Evolutionary conservation across 2,888 invertebrate genomes (phyloP), one percentile per base, ranked within the genome.

Genomic region (Chrysolina haemoptera): DNA sequence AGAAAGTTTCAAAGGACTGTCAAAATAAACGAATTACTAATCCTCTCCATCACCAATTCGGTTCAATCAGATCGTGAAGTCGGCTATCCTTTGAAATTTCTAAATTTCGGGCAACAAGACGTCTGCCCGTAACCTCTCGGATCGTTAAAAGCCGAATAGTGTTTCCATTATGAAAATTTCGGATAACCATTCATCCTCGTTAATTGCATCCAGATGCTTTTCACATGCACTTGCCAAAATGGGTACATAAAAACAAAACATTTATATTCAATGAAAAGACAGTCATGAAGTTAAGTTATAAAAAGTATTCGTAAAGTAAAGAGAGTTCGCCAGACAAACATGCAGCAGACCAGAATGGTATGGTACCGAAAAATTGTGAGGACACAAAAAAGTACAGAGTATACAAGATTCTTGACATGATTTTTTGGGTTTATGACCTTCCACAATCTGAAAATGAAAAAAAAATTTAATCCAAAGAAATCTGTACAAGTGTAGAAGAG

Each of bases 151-250:
- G 59, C 59, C 10, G 35, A 59, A 59, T 59, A 59, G 27, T 59
- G 59, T 59, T 27, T 59, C 59, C 59, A 59, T 59, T 59, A 59
- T 27, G 35, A 27, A 59, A 14, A 59, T 59, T 59, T 59, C 35
- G 59, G 8, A 35, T 59, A 8, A 59, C n/a, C 59, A 59, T 59
- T 59, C 59, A 35, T 59, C n/a, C 27, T 59, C 59, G 59, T 59
- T 27, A 35, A 59, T 59, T 16, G 59, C 0, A 59, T 59, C 27
- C 59, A 59, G 59, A 35, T 27, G 59, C 59, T 59, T 35, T 59
- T 59, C 59, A 59, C 59, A 27, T 59, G 35, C 27, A 59, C 27
- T n/a, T 27, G 59, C 59, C 27, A 59, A 35, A 59, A 59, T 35
- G 14, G n/a, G 27, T 59, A 27, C 27, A 6, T 14, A 27, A 35